Conservation (phyloP, 2,113 vertebrate genomes). For the Hystrix cristata region DNA sequence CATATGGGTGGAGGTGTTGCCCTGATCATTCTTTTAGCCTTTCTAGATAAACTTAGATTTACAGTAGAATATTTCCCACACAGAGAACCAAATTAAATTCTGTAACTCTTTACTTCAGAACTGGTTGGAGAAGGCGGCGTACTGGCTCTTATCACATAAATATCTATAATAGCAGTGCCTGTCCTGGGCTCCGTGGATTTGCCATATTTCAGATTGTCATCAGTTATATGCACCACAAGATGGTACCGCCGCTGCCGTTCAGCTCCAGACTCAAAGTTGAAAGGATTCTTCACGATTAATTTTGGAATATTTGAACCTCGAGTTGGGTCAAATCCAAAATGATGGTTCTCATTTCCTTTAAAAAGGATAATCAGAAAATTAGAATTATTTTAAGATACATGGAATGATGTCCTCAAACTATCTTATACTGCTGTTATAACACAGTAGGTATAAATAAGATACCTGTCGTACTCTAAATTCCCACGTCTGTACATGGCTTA, state of each 20-base stretch:
- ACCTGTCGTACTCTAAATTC: neutral
- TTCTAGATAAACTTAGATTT: conserved; percentile 28
- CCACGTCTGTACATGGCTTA: neutral
- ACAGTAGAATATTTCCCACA: conserved; percentile 8
- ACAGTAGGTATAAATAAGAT: neutral
- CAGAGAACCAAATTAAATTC: conserved; percentile 52
- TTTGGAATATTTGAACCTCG: conserved; percentile 78
- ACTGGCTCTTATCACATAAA: conserved; percentile 70
- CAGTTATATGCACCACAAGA: conserved; percentile 74
- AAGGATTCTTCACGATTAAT: conserved; percentile 80
- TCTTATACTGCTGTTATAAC: conserved; percentile 26
- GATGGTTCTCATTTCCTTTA: conserved; percentile 76
- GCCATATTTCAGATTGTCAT: conserved; percentile 74
- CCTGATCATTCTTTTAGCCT: neutral
- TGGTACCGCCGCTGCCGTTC: conserved; percentile 50
- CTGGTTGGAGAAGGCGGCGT: neutral
- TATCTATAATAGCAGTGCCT: conserved; percentile 62
- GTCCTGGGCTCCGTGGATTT: conserved; percentile 62
- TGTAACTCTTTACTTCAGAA: conserved; percentile 70
- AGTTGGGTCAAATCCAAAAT: conserved; percentile 83
- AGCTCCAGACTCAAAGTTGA: conserved; percentile 73
- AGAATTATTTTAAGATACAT: neutral
- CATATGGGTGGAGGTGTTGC: neutral
- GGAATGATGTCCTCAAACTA: neutral
- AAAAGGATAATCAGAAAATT: conserved; percentile 50